These are phyloP conservation scores for Gnathonemus echidnorhynchus DNA, from an alignment of 2,113 vertebrate genomes.

Conservation along the genomic window DNA sequence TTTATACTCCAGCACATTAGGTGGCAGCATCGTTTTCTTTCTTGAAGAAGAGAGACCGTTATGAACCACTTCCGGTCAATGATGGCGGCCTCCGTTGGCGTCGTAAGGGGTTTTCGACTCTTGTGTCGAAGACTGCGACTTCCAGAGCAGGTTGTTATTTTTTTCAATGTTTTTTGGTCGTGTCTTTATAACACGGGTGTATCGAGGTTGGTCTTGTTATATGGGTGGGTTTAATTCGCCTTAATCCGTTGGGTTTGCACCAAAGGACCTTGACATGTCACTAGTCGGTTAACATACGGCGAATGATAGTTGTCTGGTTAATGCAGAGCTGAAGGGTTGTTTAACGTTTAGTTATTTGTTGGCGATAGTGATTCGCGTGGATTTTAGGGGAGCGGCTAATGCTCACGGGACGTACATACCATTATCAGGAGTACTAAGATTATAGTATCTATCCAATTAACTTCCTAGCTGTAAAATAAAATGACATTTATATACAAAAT, in stretches of 20 bases:
- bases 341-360: background rate
- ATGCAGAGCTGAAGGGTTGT: background rate
- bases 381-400: background rate
- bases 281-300: background rate
- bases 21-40: background rate
- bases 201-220: background rate
- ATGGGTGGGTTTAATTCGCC: background rate
- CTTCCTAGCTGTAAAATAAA: background rate
- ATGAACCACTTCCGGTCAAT: background rate
- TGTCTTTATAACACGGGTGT: background rate
- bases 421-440: background rate
- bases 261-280: conserved; percentile 7
- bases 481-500: background rate
- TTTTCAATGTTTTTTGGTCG: background rate
- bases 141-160: background rate
- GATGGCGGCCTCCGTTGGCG: background rate
- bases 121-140: background rate
- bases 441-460: background rate
- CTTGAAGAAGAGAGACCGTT: background rate
- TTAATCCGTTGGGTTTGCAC: background rate
- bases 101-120: background rate
- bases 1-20: background rate
- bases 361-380: background rate
- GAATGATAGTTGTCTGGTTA: background rate
- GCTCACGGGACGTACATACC: background rate